These are phyloP conservation scores for Myotis yumanensis DNA, from an alignment of 2,113 vertebrate genomes.

Conservation along the genomic window DNA sequence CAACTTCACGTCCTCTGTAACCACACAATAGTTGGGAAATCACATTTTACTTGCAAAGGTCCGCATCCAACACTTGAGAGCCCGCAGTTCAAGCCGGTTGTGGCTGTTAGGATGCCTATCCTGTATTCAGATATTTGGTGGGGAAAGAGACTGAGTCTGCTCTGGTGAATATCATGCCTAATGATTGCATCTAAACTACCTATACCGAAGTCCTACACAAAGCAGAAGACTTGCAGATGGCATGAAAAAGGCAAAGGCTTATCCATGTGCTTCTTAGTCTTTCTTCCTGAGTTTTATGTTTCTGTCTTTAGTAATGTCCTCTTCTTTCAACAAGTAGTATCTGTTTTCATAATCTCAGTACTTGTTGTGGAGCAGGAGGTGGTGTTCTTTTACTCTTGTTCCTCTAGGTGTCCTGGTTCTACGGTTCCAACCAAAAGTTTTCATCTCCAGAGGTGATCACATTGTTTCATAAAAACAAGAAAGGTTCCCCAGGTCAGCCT, in stretches of 20 bases:
- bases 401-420: neutral
- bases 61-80: constrained; percentile 66
- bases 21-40: constrained; percentile 42
- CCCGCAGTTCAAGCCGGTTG: constrained; percentile 67
- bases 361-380: constrained; percentile 51
- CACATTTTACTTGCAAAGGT: constrained; percentile 61
- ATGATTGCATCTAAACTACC: constrained; percentile 66
- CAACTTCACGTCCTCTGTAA: constrained; percentile 47
- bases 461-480: neutral
- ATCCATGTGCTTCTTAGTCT: constrained; percentile 58
- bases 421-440: constrained; percentile 41
- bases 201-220: constrained; percentile 55
- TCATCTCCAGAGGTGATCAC: neutral
- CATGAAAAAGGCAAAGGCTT: constrained; percentile 55
- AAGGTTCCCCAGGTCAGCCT: neutral
- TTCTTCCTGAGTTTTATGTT: constrained; percentile 45
- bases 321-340: neutral
- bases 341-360: constrained; percentile 13
- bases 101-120: constrained; percentile 32
- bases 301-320: neutral
- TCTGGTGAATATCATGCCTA: constrained; percentile 44
- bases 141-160: constrained; percentile 47
- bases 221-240: constrained; percentile 71
- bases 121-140: neutral
- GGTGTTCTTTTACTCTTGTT: neutral